Evolutionary conservation across 2,797 vertebrate genomes (phyloP).

Genomic region (Rhyacichthys aspro): DNA sequence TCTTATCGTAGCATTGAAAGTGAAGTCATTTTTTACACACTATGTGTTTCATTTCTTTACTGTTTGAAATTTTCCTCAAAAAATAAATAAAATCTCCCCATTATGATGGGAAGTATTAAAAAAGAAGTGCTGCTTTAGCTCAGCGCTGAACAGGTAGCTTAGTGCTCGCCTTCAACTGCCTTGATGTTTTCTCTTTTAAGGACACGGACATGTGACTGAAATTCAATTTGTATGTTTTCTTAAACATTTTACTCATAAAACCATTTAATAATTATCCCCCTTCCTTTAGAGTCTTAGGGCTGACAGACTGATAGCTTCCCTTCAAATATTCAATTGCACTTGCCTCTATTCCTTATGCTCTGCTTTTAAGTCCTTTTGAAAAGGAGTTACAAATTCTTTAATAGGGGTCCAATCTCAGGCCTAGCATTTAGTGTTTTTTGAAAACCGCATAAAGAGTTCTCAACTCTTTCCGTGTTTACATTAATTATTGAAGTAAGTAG

Average conservation of each 20-base stretch:
- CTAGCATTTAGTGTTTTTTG: slow-evolving; percentile 81
- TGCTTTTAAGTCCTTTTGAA: slow-evolving; percentile 79
- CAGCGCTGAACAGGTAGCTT: slow-evolving; percentile 80
- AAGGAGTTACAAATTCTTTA: slow-evolving; percentile 85
- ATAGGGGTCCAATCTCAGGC: slow-evolving; percentile 83
- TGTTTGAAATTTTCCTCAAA: slow-evolving; percentile 54
- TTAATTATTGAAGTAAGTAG: slow-evolving; percentile 77
- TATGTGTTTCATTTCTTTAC: slow-evolving; percentile 76
- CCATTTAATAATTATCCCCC: slow-evolving; percentile 85
- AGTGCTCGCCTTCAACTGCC: slow-evolving; percentile 82
- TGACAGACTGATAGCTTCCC: slow-evolving; percentile 98
- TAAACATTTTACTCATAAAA: slow-evolving; percentile 75
- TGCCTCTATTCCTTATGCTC: slow-evolving; percentile 88
- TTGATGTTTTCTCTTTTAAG: slow-evolving; percentile 74
- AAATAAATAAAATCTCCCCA: slow-evolving; percentile 84
- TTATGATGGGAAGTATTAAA: slow-evolving; percentile 87
- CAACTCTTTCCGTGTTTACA: slow-evolving; percentile 74
- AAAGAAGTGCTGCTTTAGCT: slow-evolving; percentile 91
- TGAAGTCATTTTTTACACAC: slow-evolving; percentile 82
- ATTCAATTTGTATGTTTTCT: slow-evolving; percentile 69
- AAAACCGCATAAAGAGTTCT: slow-evolving; percentile 76
- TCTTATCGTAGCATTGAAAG: slow-evolving; percentile 82
- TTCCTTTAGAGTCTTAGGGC: slow-evolving; percentile 99
- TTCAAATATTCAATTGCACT: slow-evolving; percentile 99
- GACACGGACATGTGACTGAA: slow-evolving; percentile 68